Evolutionary conservation across 2,888 invertebrate genomes (phyloP).

Genomic region (Liodrosophila aerea): DNA sequence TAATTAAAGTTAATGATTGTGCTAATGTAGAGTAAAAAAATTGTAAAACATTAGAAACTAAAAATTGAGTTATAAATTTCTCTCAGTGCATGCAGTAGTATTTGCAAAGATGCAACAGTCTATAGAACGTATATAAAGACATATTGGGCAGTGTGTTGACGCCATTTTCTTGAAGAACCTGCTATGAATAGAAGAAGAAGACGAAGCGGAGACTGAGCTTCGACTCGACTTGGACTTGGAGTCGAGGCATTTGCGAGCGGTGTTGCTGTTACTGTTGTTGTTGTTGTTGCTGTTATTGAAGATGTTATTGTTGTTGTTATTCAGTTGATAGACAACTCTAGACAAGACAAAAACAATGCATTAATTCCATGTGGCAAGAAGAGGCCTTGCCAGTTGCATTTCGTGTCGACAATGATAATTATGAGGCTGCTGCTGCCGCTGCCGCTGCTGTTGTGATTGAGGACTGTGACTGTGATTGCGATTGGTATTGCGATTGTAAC

Average conservation of each 20-base stretch:
- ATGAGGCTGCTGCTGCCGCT: background rate
- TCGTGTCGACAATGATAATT: constrained; percentile 1
- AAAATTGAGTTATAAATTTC: too few species aligned
- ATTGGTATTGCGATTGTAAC: background rate
- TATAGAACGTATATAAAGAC: background rate
- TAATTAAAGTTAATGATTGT: too few species aligned
- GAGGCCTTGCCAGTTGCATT: background rate
- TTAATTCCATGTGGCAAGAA: background rate
- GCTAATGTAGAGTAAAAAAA: too few species aligned
- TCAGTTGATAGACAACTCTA: background rate
- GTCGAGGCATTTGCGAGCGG: background rate
- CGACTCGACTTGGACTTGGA: background rate
- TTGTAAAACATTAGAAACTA: too few species aligned
- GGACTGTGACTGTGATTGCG: too few species aligned
- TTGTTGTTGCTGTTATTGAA: background rate
- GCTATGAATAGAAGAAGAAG: background rate
- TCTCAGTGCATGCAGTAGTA: background rate
- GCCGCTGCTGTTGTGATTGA: background rate
- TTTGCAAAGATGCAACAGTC: background rate
- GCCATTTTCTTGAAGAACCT: constrained; percentile 1
- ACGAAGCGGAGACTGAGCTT: background rate
- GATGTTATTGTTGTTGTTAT: background rate
- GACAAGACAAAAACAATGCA: background rate
- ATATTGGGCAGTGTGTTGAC: constrained; percentile 1
- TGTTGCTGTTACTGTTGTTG: background rate